These are phyloP conservation scores for Crotalus horridus DNA, from an alignment of 2,113 vertebrate genomes.

Conservation along the genomic window DNA sequence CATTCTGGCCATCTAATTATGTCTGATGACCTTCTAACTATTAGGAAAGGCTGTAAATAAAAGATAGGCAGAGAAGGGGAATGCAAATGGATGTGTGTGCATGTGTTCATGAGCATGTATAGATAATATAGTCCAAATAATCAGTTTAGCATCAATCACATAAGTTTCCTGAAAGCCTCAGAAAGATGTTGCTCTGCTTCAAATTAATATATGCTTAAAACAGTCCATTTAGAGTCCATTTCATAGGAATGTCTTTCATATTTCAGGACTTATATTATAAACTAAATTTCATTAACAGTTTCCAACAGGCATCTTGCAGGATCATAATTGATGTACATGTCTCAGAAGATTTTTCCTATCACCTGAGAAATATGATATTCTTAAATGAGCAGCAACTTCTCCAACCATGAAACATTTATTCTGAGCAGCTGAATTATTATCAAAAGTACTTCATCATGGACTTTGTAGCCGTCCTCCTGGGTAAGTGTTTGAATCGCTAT, in stretches of 20 bases:
- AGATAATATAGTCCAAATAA: neutral
- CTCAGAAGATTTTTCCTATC: neutral
- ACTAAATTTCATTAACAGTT: neutral
- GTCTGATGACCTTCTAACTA: neutral
- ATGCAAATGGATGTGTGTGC: neutral
- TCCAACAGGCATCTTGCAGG: neutral
- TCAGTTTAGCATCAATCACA: neutral
- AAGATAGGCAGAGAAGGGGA: neutral
- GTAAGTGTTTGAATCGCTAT: too few relatives aligned
- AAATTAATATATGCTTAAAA: neutral
- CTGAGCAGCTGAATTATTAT: neutral
- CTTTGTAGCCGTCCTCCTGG: too few relatives aligned
- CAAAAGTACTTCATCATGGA: neutral
- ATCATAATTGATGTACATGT: neutral
- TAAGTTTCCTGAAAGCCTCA: neutral
- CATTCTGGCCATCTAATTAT: neutral
- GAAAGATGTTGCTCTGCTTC: neutral
- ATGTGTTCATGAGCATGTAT: neutral
- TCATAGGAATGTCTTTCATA: neutral
- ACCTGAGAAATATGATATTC: neutral
- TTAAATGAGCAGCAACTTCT: neutral
- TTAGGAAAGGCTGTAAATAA: conserved; percentile 8
- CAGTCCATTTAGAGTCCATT: neutral
- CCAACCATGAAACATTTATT: neutral
- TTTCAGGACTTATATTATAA: neutral